phyloP scores from a whole-genome alignment of 2,797 vertebrate species.

The Pangasius larnaudii region DNA sequence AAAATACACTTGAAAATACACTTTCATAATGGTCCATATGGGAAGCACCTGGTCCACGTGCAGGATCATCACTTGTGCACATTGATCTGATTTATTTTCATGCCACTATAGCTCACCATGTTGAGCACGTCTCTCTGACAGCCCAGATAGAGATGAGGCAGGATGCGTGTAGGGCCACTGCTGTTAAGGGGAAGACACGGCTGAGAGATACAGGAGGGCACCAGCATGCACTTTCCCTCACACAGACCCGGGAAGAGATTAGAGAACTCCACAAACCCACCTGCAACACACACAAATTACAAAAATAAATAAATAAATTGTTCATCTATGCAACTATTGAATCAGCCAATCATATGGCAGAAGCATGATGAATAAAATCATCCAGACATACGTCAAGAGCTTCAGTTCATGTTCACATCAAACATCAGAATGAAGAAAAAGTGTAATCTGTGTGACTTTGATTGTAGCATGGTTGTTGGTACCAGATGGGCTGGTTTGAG shows the following conservation, averaged over 20 bases:
- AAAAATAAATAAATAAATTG: neutral
- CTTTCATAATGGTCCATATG: neutral
- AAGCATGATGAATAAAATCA: neutral
- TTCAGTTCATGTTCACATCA: neutral
- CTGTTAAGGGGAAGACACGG: conserved; percentile 86
- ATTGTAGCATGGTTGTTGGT: neutral
- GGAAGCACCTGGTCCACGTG: neutral
- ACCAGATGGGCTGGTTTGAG: neutral
- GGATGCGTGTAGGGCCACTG: conserved; percentile 89
- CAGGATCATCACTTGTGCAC: neutral
- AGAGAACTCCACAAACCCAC: conserved; percentile 91
- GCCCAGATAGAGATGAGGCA: conserved; percentile 94
- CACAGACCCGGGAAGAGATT: conserved; percentile 90
- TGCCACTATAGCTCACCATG: conserved; percentile 76
- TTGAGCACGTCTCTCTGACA: conserved; percentile 95
- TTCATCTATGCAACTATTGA: neutral
- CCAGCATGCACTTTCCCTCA: conserved; percentile 87
- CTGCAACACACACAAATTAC: conserved; percentile 64
- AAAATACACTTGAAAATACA: neutral
- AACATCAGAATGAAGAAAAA: too few relatives aligned
- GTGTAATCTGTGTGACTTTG: neutral
- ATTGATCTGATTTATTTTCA: neutral
- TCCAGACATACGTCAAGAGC: neutral
- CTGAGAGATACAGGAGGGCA: conserved; percentile 90
- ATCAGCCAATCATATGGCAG: neutral